Conservation (phyloP, 2,113 vertebrate genomes). For the Vidua macroura region DNA sequence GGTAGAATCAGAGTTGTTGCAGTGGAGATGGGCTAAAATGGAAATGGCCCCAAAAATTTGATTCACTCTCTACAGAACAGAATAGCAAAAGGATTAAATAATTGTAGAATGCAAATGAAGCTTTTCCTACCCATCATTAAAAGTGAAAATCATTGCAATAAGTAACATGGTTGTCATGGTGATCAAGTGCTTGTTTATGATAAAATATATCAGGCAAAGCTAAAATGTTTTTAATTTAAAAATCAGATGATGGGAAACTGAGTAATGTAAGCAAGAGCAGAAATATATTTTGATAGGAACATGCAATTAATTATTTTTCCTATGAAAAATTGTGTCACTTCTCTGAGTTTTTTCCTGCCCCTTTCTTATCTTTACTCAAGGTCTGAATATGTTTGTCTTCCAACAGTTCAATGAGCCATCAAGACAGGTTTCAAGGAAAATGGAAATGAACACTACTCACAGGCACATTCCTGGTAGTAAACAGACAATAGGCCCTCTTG, state of each 20-base stretch:
- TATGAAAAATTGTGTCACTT: background rate
- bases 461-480: background rate
- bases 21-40: background rate
- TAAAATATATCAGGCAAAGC: background rate
- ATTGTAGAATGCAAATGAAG: background rate
- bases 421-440: background rate
- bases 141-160: slow-evolving; percentile 10
- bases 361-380: background rate
- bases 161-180: slow-evolving; percentile 40
- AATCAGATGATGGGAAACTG: background rate
- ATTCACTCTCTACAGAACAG: background rate
- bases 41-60: background rate
- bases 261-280: background rate
- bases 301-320: background rate
- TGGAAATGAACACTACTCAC: background rate
- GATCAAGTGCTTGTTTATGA: background rate
- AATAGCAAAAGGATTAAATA: background rate
- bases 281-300: background rate
- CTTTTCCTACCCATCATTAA: background rate
- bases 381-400: background rate
- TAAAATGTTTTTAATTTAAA: slow-evolving; percentile 32
- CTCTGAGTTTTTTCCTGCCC: background rate
- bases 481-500: background rate
- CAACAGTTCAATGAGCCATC: background rate
- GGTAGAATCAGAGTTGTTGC: background rate